Base-by-base conservation (phyloP, 2,113 vertebrate species). In the Macaca nemestrina region DNA sequence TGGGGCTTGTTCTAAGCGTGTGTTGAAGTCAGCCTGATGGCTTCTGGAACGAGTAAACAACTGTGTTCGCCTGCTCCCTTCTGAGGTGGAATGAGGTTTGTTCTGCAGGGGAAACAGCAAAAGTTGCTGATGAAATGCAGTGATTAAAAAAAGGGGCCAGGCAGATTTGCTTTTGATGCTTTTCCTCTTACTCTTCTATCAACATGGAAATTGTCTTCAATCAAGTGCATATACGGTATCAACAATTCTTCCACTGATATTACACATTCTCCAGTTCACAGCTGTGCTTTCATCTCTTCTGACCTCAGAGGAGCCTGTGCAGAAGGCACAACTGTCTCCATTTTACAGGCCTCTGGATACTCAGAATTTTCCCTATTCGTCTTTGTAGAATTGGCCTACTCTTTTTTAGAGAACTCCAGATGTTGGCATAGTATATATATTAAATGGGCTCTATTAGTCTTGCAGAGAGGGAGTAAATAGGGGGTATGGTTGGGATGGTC, bases 1-100 rank as follows among this genome's bases (percentile, higher is more conserved):
- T 25, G 90, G 76, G 72, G 73, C 80, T 89, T 90, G 82, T 89
- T 90, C 89, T 90, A 30, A 94, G 93, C n/a, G 43, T 79, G 38
- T 95, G 95, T 88, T 61, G 67, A 90, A 97, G 91, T 40, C 57
- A 85, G 83, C 40, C 70, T 17, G 2, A 32, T 48, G 45, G 87
- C 43, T 94, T 89, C 92, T 55, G 50, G 88, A 95, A 79, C 35
- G 8, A 20, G 38, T 55, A 38, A 11, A 90, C 64, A 43, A 45
- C 32, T 45, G 32, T 72, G 57, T 40, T 79, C 88, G 79, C 94
- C 81, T 68, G 86, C 95, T 68, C 64, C 45, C 59, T 95, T 68
- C 81, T 20, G 68, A 95, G 92, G 57, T 11, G 64, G 48, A 91
- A n/a, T 6, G 48, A n/a, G 40, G 40, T 61, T 38, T 78, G 88